phyloP scores from a whole-genome alignment of 1,140 invertebrate species.

The Manduca sexta region DNA sequence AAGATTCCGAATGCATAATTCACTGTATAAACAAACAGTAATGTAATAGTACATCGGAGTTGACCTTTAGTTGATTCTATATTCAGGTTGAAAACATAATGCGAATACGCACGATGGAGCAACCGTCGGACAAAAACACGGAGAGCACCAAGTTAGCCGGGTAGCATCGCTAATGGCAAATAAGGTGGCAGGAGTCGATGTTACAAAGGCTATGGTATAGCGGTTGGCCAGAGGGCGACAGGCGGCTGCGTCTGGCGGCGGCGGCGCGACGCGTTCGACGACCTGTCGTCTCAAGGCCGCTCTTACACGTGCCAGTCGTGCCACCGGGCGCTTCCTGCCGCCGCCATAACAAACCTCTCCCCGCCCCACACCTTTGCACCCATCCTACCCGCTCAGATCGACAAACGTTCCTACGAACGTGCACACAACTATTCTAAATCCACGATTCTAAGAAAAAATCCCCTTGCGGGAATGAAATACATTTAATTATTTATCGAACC shows the following conservation, averaged over 20 bases:
- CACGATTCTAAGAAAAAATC: constrained; percentile 23
- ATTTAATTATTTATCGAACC: not conserved
- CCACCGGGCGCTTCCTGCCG: constrained; percentile 63
- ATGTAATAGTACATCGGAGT: constrained; percentile 17
- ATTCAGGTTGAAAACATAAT: not conserved
- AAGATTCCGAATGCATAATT: constrained; percentile 28
- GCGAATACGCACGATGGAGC: not conserved
- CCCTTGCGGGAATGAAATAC: not conserved
- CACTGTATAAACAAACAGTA: constrained; percentile 13
- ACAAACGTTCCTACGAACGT: constrained; percentile 20
- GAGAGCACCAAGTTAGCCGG: not conserved
- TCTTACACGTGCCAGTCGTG: constrained; percentile 67
- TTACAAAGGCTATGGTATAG: constrained; percentile 42
- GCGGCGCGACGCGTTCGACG: constrained; percentile 55
- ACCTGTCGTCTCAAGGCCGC: constrained; percentile 68
- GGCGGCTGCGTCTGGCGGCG: constrained; percentile 34
- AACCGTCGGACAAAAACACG: not conserved
- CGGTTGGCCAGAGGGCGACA: constrained; percentile 29
- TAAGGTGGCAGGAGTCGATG: constrained; percentile 16
- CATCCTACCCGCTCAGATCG: constrained; percentile 8
- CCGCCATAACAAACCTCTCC: constrained; percentile 66
- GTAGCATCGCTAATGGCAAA: not conserved
- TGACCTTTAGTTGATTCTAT: constrained; percentile 17
- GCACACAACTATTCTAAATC: constrained; percentile 26
- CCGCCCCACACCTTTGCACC: constrained; percentile 26